phyloP scores from a whole-genome alignment of 2,113 vertebrate species.

The Chauna torquata region DNA sequence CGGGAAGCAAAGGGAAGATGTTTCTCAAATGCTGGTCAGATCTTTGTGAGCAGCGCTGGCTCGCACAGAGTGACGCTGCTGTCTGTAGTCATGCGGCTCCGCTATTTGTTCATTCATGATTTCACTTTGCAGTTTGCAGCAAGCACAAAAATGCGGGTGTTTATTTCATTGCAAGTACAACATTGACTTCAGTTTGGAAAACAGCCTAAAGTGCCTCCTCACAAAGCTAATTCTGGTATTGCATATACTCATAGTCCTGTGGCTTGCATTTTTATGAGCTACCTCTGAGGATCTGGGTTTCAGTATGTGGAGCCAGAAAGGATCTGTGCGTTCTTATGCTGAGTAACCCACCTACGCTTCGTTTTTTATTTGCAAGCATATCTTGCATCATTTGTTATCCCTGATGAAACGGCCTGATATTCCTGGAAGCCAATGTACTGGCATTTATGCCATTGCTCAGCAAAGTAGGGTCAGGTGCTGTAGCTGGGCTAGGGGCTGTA shows the following conservation, averaged over 20 bases:
- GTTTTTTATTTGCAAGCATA: conserved; percentile 56
- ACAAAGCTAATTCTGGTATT: conserved; percentile 16
- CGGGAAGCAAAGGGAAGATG: background rate
- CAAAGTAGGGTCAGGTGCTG: background rate
- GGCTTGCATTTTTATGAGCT: conserved; percentile 45
- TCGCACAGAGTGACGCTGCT: rapidly evolving
- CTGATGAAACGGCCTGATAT: background rate
- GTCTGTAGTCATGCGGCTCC: background rate
- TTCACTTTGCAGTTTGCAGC: conserved; percentile 1
- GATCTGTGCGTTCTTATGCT: conserved; percentile 49
- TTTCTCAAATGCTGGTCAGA: rapidly evolving
- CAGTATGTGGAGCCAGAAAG: background rate
- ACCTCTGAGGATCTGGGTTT: background rate
- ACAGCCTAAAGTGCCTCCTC: conserved; percentile 42
- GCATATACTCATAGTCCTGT: background rate
- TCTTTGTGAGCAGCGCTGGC: background rate
- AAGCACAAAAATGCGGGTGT: background rate
- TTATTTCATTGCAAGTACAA: conserved; percentile 17
- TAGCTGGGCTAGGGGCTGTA: background rate
- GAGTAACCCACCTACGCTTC: conserved; percentile 44
- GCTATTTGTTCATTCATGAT: conserved; percentile 11
- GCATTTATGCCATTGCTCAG: background rate
- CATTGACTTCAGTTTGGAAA: background rate
- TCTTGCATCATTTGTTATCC: background rate
- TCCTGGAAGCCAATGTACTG: background rate